Evolutionary conservation across 2,888 invertebrate genomes (phyloP), one percentile per base, ranked within the genome.

Genomic region (Nymphalis c-album): DNA sequence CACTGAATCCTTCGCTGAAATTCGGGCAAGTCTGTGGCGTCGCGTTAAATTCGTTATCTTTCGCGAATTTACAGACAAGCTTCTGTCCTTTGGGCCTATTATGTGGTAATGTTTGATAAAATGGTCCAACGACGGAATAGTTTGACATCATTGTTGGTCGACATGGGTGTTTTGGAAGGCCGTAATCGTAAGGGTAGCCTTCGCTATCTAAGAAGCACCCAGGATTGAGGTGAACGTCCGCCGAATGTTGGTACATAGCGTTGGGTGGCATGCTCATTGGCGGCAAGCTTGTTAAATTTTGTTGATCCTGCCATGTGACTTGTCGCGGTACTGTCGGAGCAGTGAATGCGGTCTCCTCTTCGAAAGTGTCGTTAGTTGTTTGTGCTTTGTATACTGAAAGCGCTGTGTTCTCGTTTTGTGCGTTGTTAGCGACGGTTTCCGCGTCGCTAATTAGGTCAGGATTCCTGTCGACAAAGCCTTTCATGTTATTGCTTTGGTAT

Each of bases 381-480:
- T 91, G 90, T 71, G 86, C 80, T 83, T 88, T 91, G 81, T 91
- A 91, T 69, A 90, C 90, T 72, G 91, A 89, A 76, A 91, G 79
- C 70, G 84, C 85, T 63, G 88, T 85, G 79, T 88, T 90, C 81
- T 91, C 91, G 75, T 91, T 90, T 77, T 90, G 90, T 73, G 86
- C 79, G 81, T 90, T 91, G 84, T 91, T 91, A 74, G 90, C 88
- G 74, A 92, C 90, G 72, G 90, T 95, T 88, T 95, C 95, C 75
- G 95, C 95, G 81, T 96, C 96, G 86, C 95, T 96, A 83, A 96
- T 95, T 82, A 96, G 93, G 88, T 96, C 96, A 65, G 96, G 96
- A 86, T 96, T 96, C 85, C 95, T 95, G 83, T 96, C 96, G 77
- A 86, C 89, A 81, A 89, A 91, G 81, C 88, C 87, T 88, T 90